phyloP scores from a whole-genome alignment of 2,113 vertebrate species.

The Rhinogobius similis region DNA sequence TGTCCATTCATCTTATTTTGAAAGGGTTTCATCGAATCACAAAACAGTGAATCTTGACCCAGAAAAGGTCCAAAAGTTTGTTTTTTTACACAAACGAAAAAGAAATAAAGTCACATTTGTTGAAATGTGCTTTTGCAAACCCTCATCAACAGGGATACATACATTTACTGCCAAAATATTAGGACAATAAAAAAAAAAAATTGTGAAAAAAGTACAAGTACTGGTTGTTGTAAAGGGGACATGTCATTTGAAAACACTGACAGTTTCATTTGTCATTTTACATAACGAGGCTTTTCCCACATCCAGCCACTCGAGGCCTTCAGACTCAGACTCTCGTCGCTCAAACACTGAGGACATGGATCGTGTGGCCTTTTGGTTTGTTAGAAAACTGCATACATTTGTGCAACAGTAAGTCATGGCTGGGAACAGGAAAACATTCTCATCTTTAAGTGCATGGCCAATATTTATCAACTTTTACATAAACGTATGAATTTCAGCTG shows the following conservation, averaged over 20 bases:
- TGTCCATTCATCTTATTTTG: constrained; percentile 10
- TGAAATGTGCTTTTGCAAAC: constrained; percentile 65
- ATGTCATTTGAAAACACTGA: constrained; percentile 33
- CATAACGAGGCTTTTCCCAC: constrained; percentile 18
- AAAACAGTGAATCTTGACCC: constrained; percentile 10
- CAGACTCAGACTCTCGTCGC: constrained; percentile 11
- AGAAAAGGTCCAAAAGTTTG: constrained; percentile 26
- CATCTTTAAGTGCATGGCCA: constrained; percentile 58
- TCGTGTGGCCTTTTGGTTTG: constrained; percentile 21
- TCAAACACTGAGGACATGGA: constrained; percentile 24
- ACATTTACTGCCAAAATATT: constrained; percentile 53
- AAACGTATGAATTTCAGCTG: constrained; percentile 32
- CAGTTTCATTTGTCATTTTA: constrained; percentile 37
- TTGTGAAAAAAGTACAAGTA: constrained; percentile 2
- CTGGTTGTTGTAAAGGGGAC: constrained; percentile 30
- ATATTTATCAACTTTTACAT: constrained; percentile 27
- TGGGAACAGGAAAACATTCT: constrained; percentile 46
- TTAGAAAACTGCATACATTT: constrained; percentile 28
- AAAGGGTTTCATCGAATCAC: constrained; percentile 14
- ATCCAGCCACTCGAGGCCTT: constrained; percentile 24
- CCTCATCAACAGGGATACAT: constrained; percentile 25
- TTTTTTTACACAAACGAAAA: constrained; percentile 10
- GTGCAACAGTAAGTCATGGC: constrained; percentile 24
- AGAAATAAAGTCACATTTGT: constrained; percentile 27
- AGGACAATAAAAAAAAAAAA: constrained; percentile 10